Base-by-base conservation (phyloP, 2,113 vertebrate species). In the Candoia aspera region DNA sequence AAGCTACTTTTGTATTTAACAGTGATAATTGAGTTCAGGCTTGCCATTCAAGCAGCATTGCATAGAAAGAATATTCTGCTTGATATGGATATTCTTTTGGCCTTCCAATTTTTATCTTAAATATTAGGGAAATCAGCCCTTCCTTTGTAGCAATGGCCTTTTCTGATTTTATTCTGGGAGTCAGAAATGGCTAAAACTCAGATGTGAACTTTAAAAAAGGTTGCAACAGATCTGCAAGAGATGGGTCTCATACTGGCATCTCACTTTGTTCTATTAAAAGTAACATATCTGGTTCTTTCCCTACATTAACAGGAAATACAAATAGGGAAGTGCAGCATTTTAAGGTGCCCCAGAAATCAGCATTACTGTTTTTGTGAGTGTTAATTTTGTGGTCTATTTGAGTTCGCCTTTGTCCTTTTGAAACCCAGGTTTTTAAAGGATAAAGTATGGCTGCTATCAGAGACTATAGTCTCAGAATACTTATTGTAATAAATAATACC, bases 61-160 rank as follows among this genome's bases (percentile, higher is more conserved):
- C 24, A 24, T n/a, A 23, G 62, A 21, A 13, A 12, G 8, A 6
- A 8, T 49, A 26, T 23, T 54, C 23, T 55, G 2, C 53, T 21
- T 58, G 79, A 37, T 46, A 9, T n/a, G 23, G 42, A 3, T 58
- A 4, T 58, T 54, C 6, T 12, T 15, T 54, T 1, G 21, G 64
- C 3, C 26, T n/a, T 3, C 84, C 23, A 12, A 9, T 83, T 0
- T 0, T 59, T 37, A 1, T 46, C 24, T n/a, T n/a, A 68, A 42
- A 84, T 42, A 59, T 90, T 79, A 17, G 8, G 46, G 86, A 92
- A 8, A 17, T 37, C 33, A 86, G 13, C 19, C 37, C n/a, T 1
- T 12, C 5, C 21, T 21, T 64, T 89, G 24, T 29, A 29, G 8
- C 12, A 49, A 2, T 89, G 21, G 23, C 29, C 21, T 88, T 64